Evolutionary conservation across 2,113 vertebrate species (phyloP), one percentile per base, ranked within the genome.

Genomic region (Gasterosteus aculeatus): DNA sequence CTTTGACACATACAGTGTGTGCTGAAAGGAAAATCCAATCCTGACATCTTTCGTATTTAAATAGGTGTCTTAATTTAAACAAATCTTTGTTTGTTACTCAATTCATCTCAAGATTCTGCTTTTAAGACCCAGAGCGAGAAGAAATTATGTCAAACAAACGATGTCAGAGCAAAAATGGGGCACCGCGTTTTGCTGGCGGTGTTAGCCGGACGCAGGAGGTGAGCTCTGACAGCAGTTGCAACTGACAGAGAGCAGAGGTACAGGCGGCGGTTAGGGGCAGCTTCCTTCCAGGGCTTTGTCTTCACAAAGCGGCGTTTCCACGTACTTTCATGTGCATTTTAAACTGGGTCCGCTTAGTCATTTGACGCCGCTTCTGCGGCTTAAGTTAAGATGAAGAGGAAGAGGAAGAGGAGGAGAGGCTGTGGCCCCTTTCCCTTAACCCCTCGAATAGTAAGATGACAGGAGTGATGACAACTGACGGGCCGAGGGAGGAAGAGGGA

Each of bases 251-350:
- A 74, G 79, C 65, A 87, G 80, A 77, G 59, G 78, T 22, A 58
- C 81, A 84, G 75, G 75, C 81, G 77, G 75, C 33, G 38, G 80
- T 86, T 83, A 72, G 69, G 77, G 60, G 53, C 79, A 81, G 67
- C 70, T 87, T 90, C 88, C 90, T 85, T 86, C 85, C 88, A 86
- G 80, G 42, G 66, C 77, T 83, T 73, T 78, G 54, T 66, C 69
- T 81, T 69, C 68, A 75, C 75, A 71, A 75, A 87, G 53, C 4
- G 19, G 69, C 69, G 84, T 62, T 75, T 87, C 85, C 83, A 80
- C 82, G 81, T 78, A 78, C 46, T 64, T 88, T 83, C 85, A 84
- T 47, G 59, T 58, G 77, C 64, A 75, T 85, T 82, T 81, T 54
- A 72, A 73, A 83, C 67, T n/a, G 64, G 41, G 26, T 15, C 11